These are phyloP conservation scores for Agrypnia vestita DNA, from an alignment of 1,140 invertebrate species.

Conservation along the genomic window DNA sequence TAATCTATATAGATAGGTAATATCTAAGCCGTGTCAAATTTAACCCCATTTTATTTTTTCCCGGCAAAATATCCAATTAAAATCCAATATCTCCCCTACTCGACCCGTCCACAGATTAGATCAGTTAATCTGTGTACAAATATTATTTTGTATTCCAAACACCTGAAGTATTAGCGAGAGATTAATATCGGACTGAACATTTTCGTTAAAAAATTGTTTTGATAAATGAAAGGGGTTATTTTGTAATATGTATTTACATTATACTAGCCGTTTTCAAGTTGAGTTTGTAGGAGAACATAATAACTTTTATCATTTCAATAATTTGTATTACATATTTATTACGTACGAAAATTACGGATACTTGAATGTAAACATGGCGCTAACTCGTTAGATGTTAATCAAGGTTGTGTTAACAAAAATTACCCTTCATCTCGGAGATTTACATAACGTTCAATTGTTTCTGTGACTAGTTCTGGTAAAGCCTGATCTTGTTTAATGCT, in stretches of 20 bases:
- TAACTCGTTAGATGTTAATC: too few relatives aligned
- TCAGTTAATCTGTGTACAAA: conserved; percentile 18
- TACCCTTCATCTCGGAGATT: too few relatives aligned
- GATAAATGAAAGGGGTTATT: conserved; percentile 16
- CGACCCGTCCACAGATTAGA: conserved; percentile 11
- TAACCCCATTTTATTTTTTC: conserved; percentile 16
- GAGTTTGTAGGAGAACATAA: too few relatives aligned
- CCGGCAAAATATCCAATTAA: conserved; percentile 18
- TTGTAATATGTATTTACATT: not conserved
- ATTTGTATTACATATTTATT: too few relatives aligned
- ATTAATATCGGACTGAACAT: conserved; percentile 10
- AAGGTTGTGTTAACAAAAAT: too few relatives aligned
- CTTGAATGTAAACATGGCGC: too few relatives aligned
- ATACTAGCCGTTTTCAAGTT: not conserved
- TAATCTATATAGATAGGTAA: too few relatives aligned
- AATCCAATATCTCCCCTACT: not conserved
- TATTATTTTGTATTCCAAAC: conserved; percentile 28
- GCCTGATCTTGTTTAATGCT: too few relatives aligned
- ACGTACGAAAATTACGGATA: too few relatives aligned
- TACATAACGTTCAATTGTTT: too few relatives aligned
- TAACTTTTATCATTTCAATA: too few relatives aligned
- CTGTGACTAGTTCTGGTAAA: too few relatives aligned
- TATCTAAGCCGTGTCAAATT: not conserved
- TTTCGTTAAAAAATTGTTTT: conserved; percentile 17
- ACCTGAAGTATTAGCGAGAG: conserved; percentile 15